A percentile compares a stretch with the other conserved stretches of the same genome.
phyloP scores from a whole-genome alignment of 2,888 invertebrate genomes.

The Theodoxus fluviatilis region DNA sequence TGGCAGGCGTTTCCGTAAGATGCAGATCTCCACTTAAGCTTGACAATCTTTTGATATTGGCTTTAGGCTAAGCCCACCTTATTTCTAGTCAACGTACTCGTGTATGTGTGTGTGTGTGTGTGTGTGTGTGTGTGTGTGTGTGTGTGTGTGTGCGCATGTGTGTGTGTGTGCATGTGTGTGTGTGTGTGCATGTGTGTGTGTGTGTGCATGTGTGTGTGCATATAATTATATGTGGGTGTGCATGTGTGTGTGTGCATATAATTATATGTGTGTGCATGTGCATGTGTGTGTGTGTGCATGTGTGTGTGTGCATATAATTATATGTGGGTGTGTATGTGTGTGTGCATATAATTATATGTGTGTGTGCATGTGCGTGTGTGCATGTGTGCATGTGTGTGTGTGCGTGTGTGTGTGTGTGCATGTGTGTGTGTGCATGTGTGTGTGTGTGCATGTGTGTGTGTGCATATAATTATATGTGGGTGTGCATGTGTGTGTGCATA shows the following conservation, averaged over 20 bases:
- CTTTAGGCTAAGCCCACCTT: too few species aligned
- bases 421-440: not conserved
- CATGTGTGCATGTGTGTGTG: too few species aligned
- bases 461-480: not conserved
- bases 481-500: not conserved
- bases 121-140: constrained; percentile 13
- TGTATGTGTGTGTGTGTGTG: constrained; percentile 8
- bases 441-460: not conserved
- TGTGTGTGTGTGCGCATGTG: not conserved
- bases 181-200: constrained; percentile 14
- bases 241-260: not conserved
- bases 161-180: constrained; percentile 4
- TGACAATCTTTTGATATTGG: too few species aligned
- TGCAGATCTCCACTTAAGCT: too few species aligned
- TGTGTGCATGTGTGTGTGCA: not conserved
- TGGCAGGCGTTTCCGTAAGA: too few species aligned
- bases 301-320: not conserved
- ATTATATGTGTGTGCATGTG: not conserved
- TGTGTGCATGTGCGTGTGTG: too few species aligned
- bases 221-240: not conserved
- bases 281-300: not conserved
- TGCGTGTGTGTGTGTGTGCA: too few species aligned
- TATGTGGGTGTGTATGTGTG: not conserved
- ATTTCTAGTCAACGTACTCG: too few species aligned
- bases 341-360: not conserved